phyloP scores from a whole-genome alignment of 2,797 vertebrate species.

The Liparis tanakae region DNA sequence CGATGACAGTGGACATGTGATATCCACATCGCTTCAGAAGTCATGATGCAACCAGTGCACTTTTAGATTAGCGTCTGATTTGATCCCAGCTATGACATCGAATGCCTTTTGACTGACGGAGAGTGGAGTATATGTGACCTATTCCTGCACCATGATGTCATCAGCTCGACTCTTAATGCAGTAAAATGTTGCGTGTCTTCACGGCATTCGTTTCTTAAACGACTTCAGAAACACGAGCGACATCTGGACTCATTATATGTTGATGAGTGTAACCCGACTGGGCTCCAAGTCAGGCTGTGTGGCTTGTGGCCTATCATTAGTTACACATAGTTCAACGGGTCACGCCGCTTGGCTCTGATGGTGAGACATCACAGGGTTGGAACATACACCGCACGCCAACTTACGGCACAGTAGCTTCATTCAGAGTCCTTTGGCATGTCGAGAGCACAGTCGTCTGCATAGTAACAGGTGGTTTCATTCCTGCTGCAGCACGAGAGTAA shows the following conservation, averaged over 20 bases:
- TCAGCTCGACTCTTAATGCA: slow-evolving; percentile 29
- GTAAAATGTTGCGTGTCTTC: slow-evolving; percentile 47
- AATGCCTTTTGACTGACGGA: slow-evolving; percentile 27
- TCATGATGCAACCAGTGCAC: slow-evolving; percentile 49
- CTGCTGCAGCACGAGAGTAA: background rate
- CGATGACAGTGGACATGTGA: slow-evolving; percentile 59
- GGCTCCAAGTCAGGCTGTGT: slow-evolving; percentile 55
- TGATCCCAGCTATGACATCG: slow-evolving; percentile 35
- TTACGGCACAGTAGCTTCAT: slow-evolving; percentile 9
- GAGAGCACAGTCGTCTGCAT: background rate
- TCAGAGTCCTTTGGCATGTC: slow-evolving; percentile 16
- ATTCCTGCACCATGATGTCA: slow-evolving; percentile 40
- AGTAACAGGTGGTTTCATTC: slow-evolving; percentile 51
- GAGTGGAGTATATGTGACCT: slow-evolving; percentile 26
- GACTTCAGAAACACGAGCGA: slow-evolving; percentile 63
- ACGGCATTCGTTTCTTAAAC: slow-evolving; percentile 51
- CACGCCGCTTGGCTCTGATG: slow-evolving; percentile 58
- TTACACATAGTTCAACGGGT: slow-evolving; percentile 76
- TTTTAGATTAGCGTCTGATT: slow-evolving; percentile 65
- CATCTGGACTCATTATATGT: slow-evolving; percentile 69
- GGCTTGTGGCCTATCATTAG: slow-evolving; percentile 76
- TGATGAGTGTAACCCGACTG: slow-evolving; percentile 72
- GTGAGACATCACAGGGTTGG: slow-evolving; percentile 47
- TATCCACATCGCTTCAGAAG: slow-evolving; percentile 55
- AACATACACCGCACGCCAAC: slow-evolving; percentile 34